Base-by-base conservation (phyloP, 2,113 vertebrate genomes). In the Atractosteus spatula region DNA sequence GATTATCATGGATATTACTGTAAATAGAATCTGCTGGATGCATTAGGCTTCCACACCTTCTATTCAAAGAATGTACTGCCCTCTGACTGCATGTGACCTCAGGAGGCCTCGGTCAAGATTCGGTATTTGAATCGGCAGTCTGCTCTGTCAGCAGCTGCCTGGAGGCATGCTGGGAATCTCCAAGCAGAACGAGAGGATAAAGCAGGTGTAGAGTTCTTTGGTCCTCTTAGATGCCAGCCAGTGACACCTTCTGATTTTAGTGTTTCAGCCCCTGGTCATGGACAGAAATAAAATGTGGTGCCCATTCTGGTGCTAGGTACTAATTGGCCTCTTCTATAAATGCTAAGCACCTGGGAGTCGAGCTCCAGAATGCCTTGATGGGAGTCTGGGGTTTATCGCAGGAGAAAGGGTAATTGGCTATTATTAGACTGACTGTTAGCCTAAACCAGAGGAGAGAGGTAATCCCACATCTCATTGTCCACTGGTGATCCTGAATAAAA, bases 121-220 rank as follows among this genome's bases (percentile, higher is more conserved):
- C 76, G 75, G 71, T 3, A 8, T 75, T 76, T 72, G 78, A 64
- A 70, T 81, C 81, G 76, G 83, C 78, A 81, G 84, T 79, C 74
- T 74, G 72, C 79, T 65, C 85, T 89, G 86, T 92, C 89, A 89
- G 79, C 89, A 91, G 89, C 89, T 91, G 90, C 85, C 86, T 81
- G 80, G 76, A 74, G 86, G 89, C 89, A 92, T 90, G 78, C 85
- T 76, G 87, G 82, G 88, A 91, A 91, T 69, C 29, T 11, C 62
- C 77, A 80, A 82, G 80, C 72, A 72, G 76, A 77, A 82, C 83
- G 87, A 89, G 82, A 82, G 85, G 87, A 89, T 83, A 78, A 78
- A 80, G 89, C 91, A 92, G 90, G 89, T 92, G 89, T 80, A 76
- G 79, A 70, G 13, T 74, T n/a, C 14, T 59, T 11, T 59, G 3